Conservation (phyloP, 1,140 invertebrate genomes). For the Euura lappo region DNA sequence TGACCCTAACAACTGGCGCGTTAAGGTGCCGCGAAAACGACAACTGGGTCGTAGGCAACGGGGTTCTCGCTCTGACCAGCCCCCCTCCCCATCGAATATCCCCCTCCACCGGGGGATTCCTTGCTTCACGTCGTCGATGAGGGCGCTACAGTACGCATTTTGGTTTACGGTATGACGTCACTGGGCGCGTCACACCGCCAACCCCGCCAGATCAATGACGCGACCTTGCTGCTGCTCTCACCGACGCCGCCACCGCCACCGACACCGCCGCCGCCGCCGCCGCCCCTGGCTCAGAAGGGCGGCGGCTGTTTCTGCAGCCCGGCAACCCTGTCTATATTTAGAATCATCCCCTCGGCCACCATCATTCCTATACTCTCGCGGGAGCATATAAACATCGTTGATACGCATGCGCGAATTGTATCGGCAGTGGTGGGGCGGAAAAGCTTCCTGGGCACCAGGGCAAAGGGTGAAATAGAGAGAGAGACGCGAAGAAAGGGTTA, state of each 20-base stretch:
- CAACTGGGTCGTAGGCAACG: constrained; percentile 17
- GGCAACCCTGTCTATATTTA: constrained; percentile 63
- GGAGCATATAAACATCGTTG: constrained; percentile 47
- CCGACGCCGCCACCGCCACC: constrained; percentile 5
- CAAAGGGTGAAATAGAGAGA: not conserved
- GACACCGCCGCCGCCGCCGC: constrained; percentile 22
- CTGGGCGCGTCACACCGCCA: constrained; percentile 52
- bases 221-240: constrained; percentile 50
- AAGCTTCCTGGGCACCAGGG: not conserved
- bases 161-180: constrained; percentile 57
- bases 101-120: constrained; percentile 8
- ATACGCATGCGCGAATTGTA: constrained; percentile 35
- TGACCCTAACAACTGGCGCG: constrained; percentile 12
- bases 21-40: constrained; percentile 21
- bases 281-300: constrained; percentile 51
- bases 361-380: constrained; percentile 15
- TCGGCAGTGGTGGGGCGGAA: too few species aligned
- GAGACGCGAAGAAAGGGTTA: not conserved
- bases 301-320: constrained; percentile 61
- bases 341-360: constrained; percentile 38
- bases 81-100: not conserved
- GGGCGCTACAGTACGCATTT: constrained; percentile 39
- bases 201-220: constrained; percentile 55
- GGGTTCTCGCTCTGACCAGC: constrained; percentile 5
- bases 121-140: constrained; percentile 19